Conservation (phyloP, 2,888 invertebrate species). For the Elmis aenea region DNA sequence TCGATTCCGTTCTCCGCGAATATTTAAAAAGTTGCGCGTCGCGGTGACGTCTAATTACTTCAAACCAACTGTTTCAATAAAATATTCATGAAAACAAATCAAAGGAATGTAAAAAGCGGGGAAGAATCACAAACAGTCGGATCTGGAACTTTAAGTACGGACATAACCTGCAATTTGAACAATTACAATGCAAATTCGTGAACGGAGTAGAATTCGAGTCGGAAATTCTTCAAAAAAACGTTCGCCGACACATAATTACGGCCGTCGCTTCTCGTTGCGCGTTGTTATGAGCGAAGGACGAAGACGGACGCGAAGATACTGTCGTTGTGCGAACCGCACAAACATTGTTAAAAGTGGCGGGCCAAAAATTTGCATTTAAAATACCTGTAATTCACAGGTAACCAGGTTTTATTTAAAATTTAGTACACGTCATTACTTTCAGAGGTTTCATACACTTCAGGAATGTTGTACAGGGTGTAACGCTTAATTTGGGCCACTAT, state of each 20-base stretch:
- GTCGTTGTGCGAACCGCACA: slow-evolving; percentile 9
- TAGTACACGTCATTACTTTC: slow-evolving; percentile 17
- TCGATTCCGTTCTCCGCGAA: too few relatives aligned
- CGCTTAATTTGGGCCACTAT: too few relatives aligned
- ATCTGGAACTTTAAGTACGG: slow-evolving; percentile 16
- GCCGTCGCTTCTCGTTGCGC: too few relatives aligned
- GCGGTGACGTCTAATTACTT: too few relatives aligned
- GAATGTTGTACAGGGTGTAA: too few relatives aligned
- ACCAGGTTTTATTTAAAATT: slow-evolving; percentile 16
- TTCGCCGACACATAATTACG: too few relatives aligned
- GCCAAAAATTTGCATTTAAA: slow-evolving; percentile 21
- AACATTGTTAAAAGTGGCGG: slow-evolving; percentile 20
- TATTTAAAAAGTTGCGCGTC: too few relatives aligned
- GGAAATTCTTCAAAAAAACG: slow-evolving; percentile 8
- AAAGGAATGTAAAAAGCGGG: slow-evolving; percentile 17
- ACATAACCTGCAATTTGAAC: slow-evolving; percentile 18
- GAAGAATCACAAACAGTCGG: slow-evolving; percentile 16
- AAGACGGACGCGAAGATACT: slow-evolving; percentile 7
- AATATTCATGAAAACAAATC: slow-evolving; percentile 16
- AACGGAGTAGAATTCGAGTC: slow-evolving; percentile 14
- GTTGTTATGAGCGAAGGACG: slow-evolving; percentile 6
- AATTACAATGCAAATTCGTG: slow-evolving; percentile 18
- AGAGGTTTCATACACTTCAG: too few relatives aligned
- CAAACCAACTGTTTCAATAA: too few relatives aligned
- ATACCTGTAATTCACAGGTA: slow-evolving; percentile 23